A percentile compares a stretch with the other conserved stretches of the same genome.
These are phyloP conservation scores for Oligia strigilis DNA, from an alignment of 2,888 invertebrate genomes.

Conservation along the genomic window DNA sequence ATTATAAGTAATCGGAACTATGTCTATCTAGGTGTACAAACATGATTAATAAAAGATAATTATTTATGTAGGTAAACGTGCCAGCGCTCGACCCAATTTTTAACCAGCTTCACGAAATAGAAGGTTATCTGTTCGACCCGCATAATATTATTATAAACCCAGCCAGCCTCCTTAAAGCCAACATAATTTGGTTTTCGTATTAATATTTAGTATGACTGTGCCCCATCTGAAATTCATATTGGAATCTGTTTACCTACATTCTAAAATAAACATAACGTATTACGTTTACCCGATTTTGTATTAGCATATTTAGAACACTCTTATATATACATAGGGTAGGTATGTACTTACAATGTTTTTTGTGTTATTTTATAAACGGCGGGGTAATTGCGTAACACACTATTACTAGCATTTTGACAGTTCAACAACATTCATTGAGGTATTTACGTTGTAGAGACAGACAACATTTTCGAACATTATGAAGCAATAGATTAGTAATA, in stretches of 20 bases:
- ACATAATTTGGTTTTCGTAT: constrained; percentile 44
- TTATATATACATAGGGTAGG: too few relatives aligned
- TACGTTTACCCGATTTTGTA: constrained; percentile 34
- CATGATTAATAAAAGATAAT: constrained; percentile 29
- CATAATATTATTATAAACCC: constrained; percentile 38
- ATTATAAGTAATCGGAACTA: not conserved
- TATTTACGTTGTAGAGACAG: not conserved
- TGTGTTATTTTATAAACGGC: not conserved
- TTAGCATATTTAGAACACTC: constrained; percentile 34
- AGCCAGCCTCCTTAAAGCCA: constrained; percentile 15
- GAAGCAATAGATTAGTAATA: not conserved
- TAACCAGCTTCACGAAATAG: constrained; percentile 38
- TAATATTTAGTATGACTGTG: constrained; percentile 44
- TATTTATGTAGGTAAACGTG: constrained; percentile 37
- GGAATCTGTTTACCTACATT: constrained; percentile 51
- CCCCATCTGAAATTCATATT: constrained; percentile 51
- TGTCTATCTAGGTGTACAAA: constrained; percentile 12
- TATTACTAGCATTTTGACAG: too few relatives aligned
- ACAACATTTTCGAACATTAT: not conserved
- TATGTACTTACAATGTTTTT: too few relatives aligned
- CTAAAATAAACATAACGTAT: constrained; percentile 39
- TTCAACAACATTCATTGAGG: too few relatives aligned
- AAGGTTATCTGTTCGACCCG: constrained; percentile 49
- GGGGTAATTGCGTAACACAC: too few relatives aligned
- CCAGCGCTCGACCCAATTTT: constrained; percentile 50